phyloP scores from a whole-genome alignment of 2,888 invertebrate genomes.

The Chloroclysta siterata region DNA sequence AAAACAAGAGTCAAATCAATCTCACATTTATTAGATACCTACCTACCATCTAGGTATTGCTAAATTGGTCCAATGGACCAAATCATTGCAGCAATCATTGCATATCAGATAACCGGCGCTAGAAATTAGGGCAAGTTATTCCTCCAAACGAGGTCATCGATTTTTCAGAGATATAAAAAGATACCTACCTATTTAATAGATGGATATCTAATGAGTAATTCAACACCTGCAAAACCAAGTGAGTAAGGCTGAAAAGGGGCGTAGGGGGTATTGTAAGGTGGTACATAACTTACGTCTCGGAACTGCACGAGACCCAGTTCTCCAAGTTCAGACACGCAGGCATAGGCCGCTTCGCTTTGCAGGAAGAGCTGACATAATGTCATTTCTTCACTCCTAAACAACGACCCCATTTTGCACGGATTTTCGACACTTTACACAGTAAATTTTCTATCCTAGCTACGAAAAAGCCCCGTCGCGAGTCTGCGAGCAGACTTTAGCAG shows the following conservation, averaged over 20 bases:
- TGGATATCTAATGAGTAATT: background rate
- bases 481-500: conserved; percentile 75
- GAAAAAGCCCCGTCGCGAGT: conserved; percentile 71
- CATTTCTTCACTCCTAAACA: conserved; percentile 99
- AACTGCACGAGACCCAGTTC: conserved; percentile 99
- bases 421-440: conserved; percentile 58
- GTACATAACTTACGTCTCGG: conserved; percentile 90
- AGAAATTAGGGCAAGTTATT: conserved; percentile 48
- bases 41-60: too few relatives aligned
- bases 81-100: conserved; percentile 37
- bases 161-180: conserved; percentile 33
- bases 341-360: conserved; percentile 99
- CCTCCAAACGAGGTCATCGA: conserved; percentile 60
- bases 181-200: too few relatives aligned
- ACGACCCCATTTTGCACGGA: conserved; percentile 89
- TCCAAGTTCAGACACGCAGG: conserved; percentile 98
- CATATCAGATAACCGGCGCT: conserved; percentile 41
- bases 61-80: conserved; percentile 7
- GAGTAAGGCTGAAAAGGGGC: conserved; percentile 37
- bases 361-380: conserved; percentile 98
- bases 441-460: conserved; percentile 55
- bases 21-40: too few relatives aligned
- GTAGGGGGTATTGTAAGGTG: conserved; percentile 40
- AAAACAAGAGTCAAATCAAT: too few relatives aligned
- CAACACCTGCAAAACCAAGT: background rate